phyloP scores from a whole-genome alignment of 2,797 vertebrate species.

The Anguilla anguilla region DNA sequence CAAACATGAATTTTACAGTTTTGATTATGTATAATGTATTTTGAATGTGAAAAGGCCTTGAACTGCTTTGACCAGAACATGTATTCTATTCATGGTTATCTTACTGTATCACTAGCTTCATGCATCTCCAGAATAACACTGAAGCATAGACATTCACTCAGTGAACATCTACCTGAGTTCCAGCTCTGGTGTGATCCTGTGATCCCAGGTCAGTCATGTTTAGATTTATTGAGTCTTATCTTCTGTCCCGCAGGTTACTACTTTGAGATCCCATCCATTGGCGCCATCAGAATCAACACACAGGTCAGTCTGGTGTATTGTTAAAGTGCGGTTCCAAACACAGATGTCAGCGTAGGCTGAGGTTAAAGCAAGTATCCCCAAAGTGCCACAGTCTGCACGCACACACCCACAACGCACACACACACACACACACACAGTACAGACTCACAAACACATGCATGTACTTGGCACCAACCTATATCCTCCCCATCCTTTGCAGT shows the following conservation, averaged over 20 bases:
- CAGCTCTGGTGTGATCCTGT: neutral
- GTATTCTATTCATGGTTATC: neutral
- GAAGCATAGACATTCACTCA: neutral
- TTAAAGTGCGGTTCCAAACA: neutral
- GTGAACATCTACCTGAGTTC: neutral
- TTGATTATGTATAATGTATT: neutral
- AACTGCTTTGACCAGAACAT: neutral
- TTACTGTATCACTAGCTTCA: neutral
- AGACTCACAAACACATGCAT: neutral
- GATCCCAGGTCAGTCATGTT: slow-evolving; percentile 24
- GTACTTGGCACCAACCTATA: neutral
- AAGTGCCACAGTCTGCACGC: neutral
- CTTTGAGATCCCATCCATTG: slow-evolving; percentile 97
- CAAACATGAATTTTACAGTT: neutral
- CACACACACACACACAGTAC: neutral
- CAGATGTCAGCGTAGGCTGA: neutral
- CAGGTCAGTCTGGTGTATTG: slow-evolving; percentile 76
- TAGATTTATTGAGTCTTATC: neutral
- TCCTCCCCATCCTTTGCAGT: neutral
- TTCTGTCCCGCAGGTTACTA: slow-evolving; percentile 86
- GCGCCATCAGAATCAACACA: slow-evolving; percentile 97
- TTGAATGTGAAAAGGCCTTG: neutral
- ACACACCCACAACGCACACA: neutral
- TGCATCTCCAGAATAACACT: neutral
- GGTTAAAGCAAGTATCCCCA: neutral